Base-by-base conservation (phyloP, 2,888 invertebrate genomes). In the Amiota communis region DNA sequence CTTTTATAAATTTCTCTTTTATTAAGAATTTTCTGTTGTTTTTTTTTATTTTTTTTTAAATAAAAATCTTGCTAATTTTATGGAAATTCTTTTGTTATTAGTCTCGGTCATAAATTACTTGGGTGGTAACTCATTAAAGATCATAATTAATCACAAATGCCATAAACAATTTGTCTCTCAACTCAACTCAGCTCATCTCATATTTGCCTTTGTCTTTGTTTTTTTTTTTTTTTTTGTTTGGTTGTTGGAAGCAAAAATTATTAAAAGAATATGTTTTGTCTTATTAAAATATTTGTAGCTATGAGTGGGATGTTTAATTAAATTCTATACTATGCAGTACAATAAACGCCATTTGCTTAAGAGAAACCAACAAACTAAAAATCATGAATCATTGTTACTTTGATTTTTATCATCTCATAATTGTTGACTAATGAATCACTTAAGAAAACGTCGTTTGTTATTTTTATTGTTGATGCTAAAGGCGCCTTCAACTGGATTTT, bases 381-480 rank as follows among this genome's bases (percentile, higher is more conserved):
- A n/a, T 36, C 13, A 36, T 63, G 63, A 63, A 12, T 67, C 65
- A 65, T 67, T 48, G 10, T 20, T 2, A 9, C 23, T 12, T 49
- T 46, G 49, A 67, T 49, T 67, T 46, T 23, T 64, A 64, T 47
- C 46, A n/a, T 12, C 12, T 20, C 15, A 15, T 59, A 15, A 63
- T 63, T 11, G 63, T 46, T 36, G 63, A 12, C 63, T 63, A 63
- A 63, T 63, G 63, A 63, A 63, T 63, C 63, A 63, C 36, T 63
- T 36, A 63, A 36, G 12, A 12, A 46, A n/a, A n/a, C n/a, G n/a
- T n/a, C 57, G 8, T 20, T 17, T 15, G 57, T 20, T 8, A 3
- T 15, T 59, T 59, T 59, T 11, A 59, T 23, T 63, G 6, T 63
- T 13, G 12, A 53, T 53, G 53, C 53, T n/a, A 11, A 53, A 53